phyloP scores from a whole-genome alignment of 2,888 invertebrate species.

The Eulithis prunata region DNA sequence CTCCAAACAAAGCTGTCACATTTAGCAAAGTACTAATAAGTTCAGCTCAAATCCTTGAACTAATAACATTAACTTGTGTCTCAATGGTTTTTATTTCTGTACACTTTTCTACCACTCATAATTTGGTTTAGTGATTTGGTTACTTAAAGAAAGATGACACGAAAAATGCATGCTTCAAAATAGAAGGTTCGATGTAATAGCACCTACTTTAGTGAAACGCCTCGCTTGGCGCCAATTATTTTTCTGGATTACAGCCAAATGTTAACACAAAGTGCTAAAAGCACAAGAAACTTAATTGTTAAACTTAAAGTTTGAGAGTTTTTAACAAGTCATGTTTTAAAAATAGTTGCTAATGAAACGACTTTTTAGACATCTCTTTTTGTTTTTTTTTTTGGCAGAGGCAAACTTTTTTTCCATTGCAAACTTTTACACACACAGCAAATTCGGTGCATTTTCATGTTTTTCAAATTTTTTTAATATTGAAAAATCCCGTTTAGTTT shows the following conservation, averaged over 20 bases:
- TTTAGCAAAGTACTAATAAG: too few relatives aligned
- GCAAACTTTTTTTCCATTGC: too few relatives aligned
- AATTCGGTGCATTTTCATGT: too few relatives aligned
- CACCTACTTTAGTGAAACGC: constrained; percentile 45
- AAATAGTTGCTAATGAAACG: not conserved
- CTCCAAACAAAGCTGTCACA: too few relatives aligned
- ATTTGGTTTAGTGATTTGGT: constrained; percentile 1
- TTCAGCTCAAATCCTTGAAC: too few relatives aligned
- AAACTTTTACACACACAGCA: too few relatives aligned
- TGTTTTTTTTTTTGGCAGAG: too few relatives aligned
- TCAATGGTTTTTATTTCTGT: too few relatives aligned
- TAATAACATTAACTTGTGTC: too few relatives aligned
- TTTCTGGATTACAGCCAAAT: constrained; percentile 77
- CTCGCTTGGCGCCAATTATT: constrained; percentile 71
- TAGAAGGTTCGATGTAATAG: not conserved
- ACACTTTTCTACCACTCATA: not conserved
- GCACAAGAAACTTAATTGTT: constrained; percentile 36
- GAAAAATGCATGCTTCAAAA: not conserved
- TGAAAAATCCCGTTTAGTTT: too few relatives aligned
- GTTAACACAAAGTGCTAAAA: constrained; percentile 43
- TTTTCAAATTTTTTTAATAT: too few relatives aligned
- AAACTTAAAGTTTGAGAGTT: constrained; percentile 22
- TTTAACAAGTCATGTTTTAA: constrained; percentile 9
- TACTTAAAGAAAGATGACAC: not conserved
- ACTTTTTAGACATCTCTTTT: not conserved